These are phyloP conservation scores for Nemotelus nigrinus DNA, from an alignment of 2,888 invertebrate species.

Conservation along the genomic window DNA sequence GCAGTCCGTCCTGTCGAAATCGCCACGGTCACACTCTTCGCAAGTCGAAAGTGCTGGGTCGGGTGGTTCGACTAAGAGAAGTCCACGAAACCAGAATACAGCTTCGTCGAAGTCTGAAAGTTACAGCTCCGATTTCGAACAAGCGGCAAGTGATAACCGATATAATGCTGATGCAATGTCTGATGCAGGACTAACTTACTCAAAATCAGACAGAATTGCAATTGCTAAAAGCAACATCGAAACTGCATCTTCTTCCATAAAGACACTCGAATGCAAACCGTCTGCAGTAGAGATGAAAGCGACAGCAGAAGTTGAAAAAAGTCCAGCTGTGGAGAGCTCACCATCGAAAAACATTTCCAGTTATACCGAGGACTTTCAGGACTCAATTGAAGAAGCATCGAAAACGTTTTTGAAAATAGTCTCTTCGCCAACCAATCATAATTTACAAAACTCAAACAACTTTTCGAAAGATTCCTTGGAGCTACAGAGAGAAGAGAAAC, in stretches of 20 bases:
- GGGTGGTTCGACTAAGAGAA: neutral
- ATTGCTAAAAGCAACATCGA: neutral
- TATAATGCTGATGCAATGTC: neutral
- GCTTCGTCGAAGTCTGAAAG: conserved; percentile 2
- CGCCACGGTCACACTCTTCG: conserved; percentile 6
- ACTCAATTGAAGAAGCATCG: conserved; percentile 48
- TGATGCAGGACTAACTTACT: neutral
- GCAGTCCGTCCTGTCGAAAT: conserved; percentile 50
- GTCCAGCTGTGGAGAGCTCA: too few species aligned
- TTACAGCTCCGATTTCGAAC: conserved; percentile 50
- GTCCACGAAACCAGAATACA: neutral
- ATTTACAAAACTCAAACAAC: conserved; percentile 22
- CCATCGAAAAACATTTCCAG: conserved; percentile 12
- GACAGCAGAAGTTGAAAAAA: too few species aligned
- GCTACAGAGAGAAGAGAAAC: conserved; percentile 40
- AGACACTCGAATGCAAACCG: neutral
- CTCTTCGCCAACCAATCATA: neutral
- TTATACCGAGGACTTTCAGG: conserved; percentile 42
- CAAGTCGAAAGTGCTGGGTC: conserved; percentile 5
- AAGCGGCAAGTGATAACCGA: conserved; percentile 9
- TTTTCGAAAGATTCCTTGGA: conserved; percentile 49
- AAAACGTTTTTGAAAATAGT: conserved; percentile 1
- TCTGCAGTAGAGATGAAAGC: too few species aligned
- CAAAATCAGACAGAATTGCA: neutral
- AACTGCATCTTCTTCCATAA: neutral